Evolutionary conservation across 2,113 vertebrate genomes (phyloP).

Genomic region (Scomber scombrus): DNA sequence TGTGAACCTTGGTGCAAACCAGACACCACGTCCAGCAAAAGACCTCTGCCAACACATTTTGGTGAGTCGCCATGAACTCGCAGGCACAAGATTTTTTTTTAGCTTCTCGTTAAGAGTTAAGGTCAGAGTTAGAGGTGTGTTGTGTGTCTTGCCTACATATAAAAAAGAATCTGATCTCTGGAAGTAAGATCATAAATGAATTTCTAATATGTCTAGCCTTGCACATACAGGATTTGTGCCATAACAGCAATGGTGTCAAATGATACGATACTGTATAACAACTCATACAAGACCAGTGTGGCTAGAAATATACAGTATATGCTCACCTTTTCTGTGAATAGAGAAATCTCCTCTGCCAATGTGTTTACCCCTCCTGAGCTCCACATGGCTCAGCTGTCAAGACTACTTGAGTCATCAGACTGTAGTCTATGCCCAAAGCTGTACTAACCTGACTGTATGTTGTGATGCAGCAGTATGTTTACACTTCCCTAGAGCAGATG

Average conservation of each 20-base stretch:
- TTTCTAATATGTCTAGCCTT: neutral
- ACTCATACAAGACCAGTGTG: neutral
- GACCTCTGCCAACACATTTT: neutral
- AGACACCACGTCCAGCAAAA: neutral
- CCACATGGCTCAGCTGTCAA: slow-evolving; percentile 13
- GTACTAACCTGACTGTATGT: neutral
- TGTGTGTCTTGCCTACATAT: too few species aligned
- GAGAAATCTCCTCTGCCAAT: neutral
- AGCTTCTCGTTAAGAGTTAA: too few species aligned
- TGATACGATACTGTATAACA: neutral
- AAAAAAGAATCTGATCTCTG: neutral
- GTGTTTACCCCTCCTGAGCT: neutral
- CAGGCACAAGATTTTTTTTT: too few species aligned
- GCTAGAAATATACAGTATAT: neutral
- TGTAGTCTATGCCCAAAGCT: neutral
- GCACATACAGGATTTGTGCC: neutral
- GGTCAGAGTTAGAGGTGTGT: too few species aligned
- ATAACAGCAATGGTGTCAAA: neutral
- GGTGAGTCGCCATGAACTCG: too few species aligned
- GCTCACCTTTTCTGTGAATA: neutral
- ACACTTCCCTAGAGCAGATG: neutral
- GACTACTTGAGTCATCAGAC: neutral
- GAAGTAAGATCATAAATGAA: too few species aligned
- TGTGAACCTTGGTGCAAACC: neutral
- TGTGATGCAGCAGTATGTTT: neutral